These are phyloP conservation scores for Phoeniculus purpureus DNA, from an alignment of 2,797 vertebrate species.

Conservation along the genomic window DNA sequence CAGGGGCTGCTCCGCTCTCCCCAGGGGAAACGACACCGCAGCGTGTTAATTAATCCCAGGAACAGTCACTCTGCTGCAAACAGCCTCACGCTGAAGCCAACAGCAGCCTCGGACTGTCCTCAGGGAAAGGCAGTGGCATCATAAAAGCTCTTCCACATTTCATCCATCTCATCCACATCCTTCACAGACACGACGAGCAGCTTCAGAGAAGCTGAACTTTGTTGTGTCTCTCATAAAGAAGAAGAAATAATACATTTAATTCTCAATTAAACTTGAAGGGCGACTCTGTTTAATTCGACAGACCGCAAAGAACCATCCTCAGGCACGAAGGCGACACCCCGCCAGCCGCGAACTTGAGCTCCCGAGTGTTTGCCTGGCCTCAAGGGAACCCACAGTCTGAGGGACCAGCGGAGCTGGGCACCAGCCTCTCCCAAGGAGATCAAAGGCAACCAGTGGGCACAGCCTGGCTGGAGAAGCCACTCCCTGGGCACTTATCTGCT, in stretches of 20 bases:
- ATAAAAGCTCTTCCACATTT: background rate
- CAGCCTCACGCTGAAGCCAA: background rate
- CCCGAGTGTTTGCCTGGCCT: background rate
- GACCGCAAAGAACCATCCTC: too few relatives aligned
- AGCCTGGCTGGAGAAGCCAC: background rate
- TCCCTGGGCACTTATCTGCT: background rate
- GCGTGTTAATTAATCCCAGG: background rate
- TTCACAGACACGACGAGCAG: background rate
- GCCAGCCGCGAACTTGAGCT: background rate
- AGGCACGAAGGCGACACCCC: background rate
- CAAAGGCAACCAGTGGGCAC: background rate
- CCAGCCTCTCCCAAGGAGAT: too few relatives aligned
- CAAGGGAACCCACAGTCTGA: rapidly evolving
- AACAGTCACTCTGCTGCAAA: background rate
- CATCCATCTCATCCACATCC: background rate
- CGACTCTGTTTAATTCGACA: background rate
- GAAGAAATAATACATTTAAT: background rate
- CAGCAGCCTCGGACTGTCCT: background rate
- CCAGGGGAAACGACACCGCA: rapidly evolving
- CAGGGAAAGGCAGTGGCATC: background rate
- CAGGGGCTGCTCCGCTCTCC: background rate
- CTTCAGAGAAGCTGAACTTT: background rate
- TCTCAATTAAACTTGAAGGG: background rate
- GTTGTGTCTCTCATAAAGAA: background rate
- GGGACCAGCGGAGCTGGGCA: rapidly evolving